Percentiles rank a stretch among this genome's conserved stretches.
Evolutionary conservation across 2,797 vertebrate species (phyloP).

Genomic region (Eupleurogrammus muticus): DNA sequence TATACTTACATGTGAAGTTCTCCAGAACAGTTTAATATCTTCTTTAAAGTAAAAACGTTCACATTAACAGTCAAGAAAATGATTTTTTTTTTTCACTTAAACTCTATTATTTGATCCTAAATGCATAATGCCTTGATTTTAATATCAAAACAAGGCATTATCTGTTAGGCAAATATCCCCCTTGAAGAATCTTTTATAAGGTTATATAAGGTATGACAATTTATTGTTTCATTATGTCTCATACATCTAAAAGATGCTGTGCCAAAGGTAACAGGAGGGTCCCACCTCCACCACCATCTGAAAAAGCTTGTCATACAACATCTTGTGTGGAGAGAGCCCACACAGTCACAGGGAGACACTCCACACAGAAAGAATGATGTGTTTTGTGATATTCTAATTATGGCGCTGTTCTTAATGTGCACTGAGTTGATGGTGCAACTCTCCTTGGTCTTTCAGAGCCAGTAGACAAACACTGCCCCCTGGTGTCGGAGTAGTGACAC

Average conservation of each 20-base stretch:
- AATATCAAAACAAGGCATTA: background rate
- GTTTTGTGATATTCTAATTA: background rate
- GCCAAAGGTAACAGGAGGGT: no score
- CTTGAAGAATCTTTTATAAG: no score
- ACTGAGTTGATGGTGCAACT: background rate
- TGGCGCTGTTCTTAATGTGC: background rate
- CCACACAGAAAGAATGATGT: no score
- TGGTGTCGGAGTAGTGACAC: conserved; percentile 90
- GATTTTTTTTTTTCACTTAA: background rate
- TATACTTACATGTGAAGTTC: background rate
- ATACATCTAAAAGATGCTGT: no score
- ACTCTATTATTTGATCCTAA: background rate
- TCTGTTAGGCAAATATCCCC: background rate
- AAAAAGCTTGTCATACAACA: no score
- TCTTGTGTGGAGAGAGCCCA: no score
- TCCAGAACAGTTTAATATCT: background rate
- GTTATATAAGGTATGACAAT: no score
- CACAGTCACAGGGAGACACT: no score
- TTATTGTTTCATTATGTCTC: no score
- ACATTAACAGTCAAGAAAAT: background rate
- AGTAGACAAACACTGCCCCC: conserved; percentile 88
- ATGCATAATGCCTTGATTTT: background rate
- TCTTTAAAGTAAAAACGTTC: background rate
- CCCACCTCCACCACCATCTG: no score
- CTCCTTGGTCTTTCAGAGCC: conserved; percentile 76